Base-by-base conservation (phyloP, 2,113 vertebrate genomes). In the Cephalopholis sonnerati region DNA sequence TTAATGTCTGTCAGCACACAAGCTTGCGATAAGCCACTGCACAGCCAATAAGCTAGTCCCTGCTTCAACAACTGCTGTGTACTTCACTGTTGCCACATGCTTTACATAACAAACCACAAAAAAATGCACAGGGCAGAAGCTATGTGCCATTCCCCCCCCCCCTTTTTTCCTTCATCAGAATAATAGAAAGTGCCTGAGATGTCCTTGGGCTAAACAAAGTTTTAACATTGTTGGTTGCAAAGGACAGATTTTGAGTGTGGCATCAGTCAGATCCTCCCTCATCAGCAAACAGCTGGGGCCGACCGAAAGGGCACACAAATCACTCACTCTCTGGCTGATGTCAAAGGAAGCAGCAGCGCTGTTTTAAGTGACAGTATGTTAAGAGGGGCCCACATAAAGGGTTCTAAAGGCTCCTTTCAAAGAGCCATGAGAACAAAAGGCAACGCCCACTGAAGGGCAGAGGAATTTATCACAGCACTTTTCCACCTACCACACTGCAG, bases 261-360 rank as follows among this genome's bases (percentile, higher is more conserved):
- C 78, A 88, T 90, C 81, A 80, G 66, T 86, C 74, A 85, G 74
- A 80, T 85, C 68, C 53, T 74, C 77, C 79, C 90, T 91, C 86
- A 90, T 93, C 91, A 91, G 89, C 87, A 91, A 91, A 91, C 92
- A 92, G 87, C 71, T 81, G 71, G 74, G 71, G 61, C 61, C 53
- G 59, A 87, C 76, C 50, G 51, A 91, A 93, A 91, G 90, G 90
- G 72, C 90, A 91, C 75, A 67, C 86, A 89, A 83, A 90, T 93
- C 88, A 92, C 84, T 91, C 91, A 89, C 70, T 86, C 85, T 51
- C 81, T 70, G 48, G 73, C 72, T 82, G 54, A 83, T 86, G 91
- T 87, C 83, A 91, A 74, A 77, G 46, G 74, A 71, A 75, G 77
- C 75, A 36, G 82, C 74, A 59, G 41, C 15, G 72, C 75, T 81